Percentiles rank a stretch among this genome's conserved stretches.
These are phyloP conservation scores for Pedionomus torquatus DNA, from an alignment of 2,113 vertebrate species.

Conservation along the genomic window DNA sequence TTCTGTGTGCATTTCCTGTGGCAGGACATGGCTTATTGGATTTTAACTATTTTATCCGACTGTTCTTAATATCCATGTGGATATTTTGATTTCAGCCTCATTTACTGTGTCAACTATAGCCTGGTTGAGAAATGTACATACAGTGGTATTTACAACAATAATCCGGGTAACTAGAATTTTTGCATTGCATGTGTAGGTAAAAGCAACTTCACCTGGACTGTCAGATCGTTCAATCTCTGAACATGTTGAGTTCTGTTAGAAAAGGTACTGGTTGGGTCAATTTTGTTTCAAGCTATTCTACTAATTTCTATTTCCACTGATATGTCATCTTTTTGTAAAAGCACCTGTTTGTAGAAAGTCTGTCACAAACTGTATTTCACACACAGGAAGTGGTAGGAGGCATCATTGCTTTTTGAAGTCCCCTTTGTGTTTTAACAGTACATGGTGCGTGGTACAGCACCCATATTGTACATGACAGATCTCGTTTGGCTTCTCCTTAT, in stretches of 20 bases:
- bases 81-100: background rate
- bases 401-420: background rate
- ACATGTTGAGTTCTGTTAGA: background rate
- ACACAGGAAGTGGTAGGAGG: background rate
- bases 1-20: background rate
- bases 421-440: background rate
- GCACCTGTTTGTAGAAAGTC: background rate
- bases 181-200: background rate
- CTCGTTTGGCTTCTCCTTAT: background rate
- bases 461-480: background rate
- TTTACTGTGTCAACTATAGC: background rate
- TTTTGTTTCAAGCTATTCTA: background rate
- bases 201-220: background rate
- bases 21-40: background rate
- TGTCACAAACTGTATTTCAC: background rate
- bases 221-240: background rate
- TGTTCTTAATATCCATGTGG: background rate
- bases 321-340: background rate
- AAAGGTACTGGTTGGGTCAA: background rate
- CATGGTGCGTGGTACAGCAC: background rate
- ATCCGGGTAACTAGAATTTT: background rate
- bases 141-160: background rate
- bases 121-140: background rate
- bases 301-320: background rate
- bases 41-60: background rate